These are phyloP conservation scores for Telenomus remus DNA, from an alignment of 1,140 invertebrate genomes.

Conservation along the genomic window DNA sequence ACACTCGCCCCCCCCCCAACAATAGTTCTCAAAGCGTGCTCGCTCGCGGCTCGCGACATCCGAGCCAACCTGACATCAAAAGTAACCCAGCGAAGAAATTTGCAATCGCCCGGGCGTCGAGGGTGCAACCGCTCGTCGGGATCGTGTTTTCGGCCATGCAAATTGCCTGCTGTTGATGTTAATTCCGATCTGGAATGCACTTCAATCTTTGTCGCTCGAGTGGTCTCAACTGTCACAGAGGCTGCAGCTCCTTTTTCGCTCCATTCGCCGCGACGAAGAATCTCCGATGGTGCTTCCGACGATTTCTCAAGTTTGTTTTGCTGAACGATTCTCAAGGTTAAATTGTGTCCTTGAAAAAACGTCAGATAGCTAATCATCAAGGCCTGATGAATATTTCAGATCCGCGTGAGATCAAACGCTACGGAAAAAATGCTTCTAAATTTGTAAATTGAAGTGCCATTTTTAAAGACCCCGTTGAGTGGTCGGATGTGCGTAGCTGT, in stretches of 20 bases:
- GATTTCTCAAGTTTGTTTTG: too few species aligned
- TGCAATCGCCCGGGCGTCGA: constrained; percentile 21
- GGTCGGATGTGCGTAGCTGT: too few species aligned
- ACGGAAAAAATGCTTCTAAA: too few species aligned
- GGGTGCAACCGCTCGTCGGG: background rate
- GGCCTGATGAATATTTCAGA: too few species aligned
- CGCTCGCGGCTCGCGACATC: constrained; percentile 32
- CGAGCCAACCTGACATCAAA: constrained; percentile 37
- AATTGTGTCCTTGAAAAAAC: too few species aligned
- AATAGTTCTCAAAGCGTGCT: constrained; percentile 38
- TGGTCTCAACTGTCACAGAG: background rate
- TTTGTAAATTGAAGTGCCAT: too few species aligned
- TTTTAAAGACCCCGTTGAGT: too few species aligned
- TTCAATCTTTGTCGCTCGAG: constrained; percentile 6
- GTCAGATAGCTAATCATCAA: too few species aligned
- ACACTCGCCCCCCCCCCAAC: constrained; percentile 5
- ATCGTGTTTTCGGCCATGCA: constrained; percentile 12
- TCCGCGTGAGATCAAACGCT: too few species aligned
- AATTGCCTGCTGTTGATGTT: constrained; percentile 12
- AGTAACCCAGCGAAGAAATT: constrained; percentile 48
- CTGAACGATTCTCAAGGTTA: too few species aligned
- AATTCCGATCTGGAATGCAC: constrained; percentile 12
- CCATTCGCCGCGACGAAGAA: background rate
- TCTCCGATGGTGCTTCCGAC: too few species aligned
- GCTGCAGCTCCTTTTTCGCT: background rate